Evolutionary conservation across 2,888 invertebrate species (phyloP).

Genomic region (Zygaena filipendulae): DNA sequence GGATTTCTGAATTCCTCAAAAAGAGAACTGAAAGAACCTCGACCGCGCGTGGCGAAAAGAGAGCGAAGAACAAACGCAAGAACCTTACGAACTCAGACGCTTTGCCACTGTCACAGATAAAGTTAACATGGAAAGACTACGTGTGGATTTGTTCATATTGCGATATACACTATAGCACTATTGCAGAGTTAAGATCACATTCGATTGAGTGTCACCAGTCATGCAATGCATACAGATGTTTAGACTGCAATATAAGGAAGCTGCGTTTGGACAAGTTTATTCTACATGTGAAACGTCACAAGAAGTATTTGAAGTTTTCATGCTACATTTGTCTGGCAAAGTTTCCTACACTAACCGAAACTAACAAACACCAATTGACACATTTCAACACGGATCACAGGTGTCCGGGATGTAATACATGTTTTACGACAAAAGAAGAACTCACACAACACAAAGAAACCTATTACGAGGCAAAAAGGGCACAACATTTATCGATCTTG

Average conservation of each 20-base stretch:
- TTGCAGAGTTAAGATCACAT: conserved; percentile 61
- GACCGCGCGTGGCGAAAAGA: background rate
- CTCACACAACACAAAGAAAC: background rate
- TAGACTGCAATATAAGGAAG: conserved; percentile 61
- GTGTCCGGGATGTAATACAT: background rate
- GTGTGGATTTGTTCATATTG: background rate
- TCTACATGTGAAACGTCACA: conserved; percentile 69
- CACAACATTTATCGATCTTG: background rate
- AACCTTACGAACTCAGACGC: background rate
- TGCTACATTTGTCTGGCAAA: background rate
- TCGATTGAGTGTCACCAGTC: conserved; percentile 69
- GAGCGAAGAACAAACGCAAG: background rate
- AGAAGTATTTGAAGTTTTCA: background rate
- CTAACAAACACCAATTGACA: background rate
- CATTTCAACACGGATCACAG: background rate
- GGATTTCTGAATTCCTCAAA: background rate
- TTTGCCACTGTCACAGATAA: background rate
- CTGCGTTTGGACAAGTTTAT: conserved; percentile 32
- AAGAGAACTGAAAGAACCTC: background rate
- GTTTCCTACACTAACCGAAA: background rate
- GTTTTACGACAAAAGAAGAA: background rate
- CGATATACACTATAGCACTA: conserved; percentile 4
- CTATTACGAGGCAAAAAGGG: background rate
- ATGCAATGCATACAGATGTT: conserved; percentile 71
- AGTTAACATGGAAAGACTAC: background rate